phyloP scores from a whole-genome alignment of 2,113 vertebrate genomes.

The Phalacrocorax aristotelis region DNA sequence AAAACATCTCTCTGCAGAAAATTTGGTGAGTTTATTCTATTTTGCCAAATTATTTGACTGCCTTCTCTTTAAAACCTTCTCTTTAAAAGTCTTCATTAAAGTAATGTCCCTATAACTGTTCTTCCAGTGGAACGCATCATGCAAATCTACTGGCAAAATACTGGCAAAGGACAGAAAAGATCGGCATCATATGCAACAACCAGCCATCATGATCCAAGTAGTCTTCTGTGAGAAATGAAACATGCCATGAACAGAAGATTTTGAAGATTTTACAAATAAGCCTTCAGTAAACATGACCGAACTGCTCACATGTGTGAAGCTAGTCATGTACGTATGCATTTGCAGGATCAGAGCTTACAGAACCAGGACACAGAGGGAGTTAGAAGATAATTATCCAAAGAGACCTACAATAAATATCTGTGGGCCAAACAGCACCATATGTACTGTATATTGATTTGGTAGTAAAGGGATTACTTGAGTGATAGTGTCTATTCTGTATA shows the following conservation, averaged over 20 bases:
- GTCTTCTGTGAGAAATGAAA: not conserved
- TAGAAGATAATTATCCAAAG: constrained; percentile 54
- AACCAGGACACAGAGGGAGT: constrained; percentile 25
- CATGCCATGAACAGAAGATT: not conserved
- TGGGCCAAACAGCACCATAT: constrained; percentile 60
- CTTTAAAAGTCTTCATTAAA: not conserved
- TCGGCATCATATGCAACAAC: not conserved
- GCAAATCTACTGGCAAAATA: not conserved
- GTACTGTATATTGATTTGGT: constrained; percentile 65
- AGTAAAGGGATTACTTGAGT: constrained; percentile 65
- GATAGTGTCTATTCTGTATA: constrained; percentile 62
- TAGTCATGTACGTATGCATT: not conserved
- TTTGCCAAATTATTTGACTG: not conserved
- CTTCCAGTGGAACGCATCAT: not conserved
- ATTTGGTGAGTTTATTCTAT: not conserved
- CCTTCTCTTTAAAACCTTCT: not conserved
- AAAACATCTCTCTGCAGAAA: not conserved
- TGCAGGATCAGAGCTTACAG: constrained; percentile 23
- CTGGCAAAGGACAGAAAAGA: not conserved
- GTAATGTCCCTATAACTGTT: not conserved
- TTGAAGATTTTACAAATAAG: not conserved
- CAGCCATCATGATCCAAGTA: not conserved
- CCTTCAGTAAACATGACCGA: not conserved
- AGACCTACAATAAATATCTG: constrained; percentile 39
- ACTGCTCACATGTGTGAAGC: not conserved